Percentiles rank a stretch among this genome's conserved stretches.
Evolutionary conservation across 2,797 vertebrate genomes (phyloP).

Genomic region (Aeoliscus strigatus): DNA sequence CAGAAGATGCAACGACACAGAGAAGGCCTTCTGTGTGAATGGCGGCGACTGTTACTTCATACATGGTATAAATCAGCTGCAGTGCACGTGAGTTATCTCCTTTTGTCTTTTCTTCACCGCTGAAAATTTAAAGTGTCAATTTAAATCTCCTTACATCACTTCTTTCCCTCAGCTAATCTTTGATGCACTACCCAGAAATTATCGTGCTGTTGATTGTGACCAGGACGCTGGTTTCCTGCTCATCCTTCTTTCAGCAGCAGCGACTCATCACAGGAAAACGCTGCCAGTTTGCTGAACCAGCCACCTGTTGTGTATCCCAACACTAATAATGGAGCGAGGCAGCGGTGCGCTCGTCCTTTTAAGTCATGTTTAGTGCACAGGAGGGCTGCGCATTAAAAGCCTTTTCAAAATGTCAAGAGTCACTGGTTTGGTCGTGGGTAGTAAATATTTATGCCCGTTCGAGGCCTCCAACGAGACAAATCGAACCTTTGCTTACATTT

Average conservation of each 20-base stretch:
- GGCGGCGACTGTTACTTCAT: conserved; percentile 97
- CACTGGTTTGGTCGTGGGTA: conserved; percentile 73
- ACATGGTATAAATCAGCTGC: conserved; percentile 92
- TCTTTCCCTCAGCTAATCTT: conserved; percentile 7
- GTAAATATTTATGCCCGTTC: conserved; percentile 80
- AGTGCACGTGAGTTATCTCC: conserved; percentile 85
- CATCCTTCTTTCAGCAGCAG: conserved; percentile 43
- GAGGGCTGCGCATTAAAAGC: conserved; percentile 66
- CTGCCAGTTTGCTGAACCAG: conserved; percentile 49
- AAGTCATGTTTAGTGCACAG: conserved; percentile 69
- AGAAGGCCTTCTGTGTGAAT: conserved; percentile 95
- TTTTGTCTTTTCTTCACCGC: not conserved
- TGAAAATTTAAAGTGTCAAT: not conserved
- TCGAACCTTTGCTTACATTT: conserved; percentile 76
- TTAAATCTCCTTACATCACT: conserved; percentile 1
- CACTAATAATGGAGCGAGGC: conserved; percentile 60
- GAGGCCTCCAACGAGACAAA: conserved; percentile 78
- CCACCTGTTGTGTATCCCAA: conserved; percentile 71
- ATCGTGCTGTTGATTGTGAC: conserved; percentile 24
- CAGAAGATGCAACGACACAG: conserved; percentile 94
- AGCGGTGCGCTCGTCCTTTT: conserved; percentile 60
- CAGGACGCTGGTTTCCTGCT: conserved; percentile 23
- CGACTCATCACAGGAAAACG: conserved; percentile 44
- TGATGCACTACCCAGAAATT: conserved; percentile 4
- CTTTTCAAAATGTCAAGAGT: conserved; percentile 79